Evolutionary conservation across 92 coral and sea anemone genomes (phyloP).

Genomic region (Blastomussa wellsi): DNA sequence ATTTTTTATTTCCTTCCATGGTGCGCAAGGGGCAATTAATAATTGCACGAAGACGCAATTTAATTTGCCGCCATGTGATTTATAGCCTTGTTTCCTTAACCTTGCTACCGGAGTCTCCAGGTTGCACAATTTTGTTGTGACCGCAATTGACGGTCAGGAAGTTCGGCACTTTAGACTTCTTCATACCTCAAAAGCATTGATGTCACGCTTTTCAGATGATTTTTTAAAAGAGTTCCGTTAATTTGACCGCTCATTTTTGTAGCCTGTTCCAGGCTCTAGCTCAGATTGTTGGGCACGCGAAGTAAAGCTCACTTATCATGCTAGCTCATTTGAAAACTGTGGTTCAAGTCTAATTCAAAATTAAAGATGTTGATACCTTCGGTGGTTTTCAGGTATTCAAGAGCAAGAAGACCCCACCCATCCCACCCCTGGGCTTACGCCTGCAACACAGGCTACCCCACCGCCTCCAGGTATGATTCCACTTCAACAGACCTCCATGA

Average conservation of each 20-base stretch:
- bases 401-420: not conserved
- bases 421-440: not conserved
- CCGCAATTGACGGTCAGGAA: slow-evolving; percentile 18
- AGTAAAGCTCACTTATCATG: too few relatives aligned
- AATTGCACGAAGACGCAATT: not conserved
- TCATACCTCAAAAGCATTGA: not conserved
- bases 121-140: not conserved
- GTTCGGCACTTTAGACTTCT: not conserved
- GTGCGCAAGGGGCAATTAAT: not conserved
- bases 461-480: not conserved
- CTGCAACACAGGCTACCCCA: too few relatives aligned
- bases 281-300: too few relatives aligned
- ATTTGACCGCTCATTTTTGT: too few relatives aligned
- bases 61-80: not conserved
- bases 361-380: not conserved
- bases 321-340: not conserved
- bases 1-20: not conserved
- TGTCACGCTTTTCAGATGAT: slow-evolving; percentile 7
- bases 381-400: not conserved
- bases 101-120: not conserved
- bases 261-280: too few relatives aligned
- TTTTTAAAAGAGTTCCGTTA: not conserved
- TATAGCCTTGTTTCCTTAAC: not conserved
- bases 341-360: not conserved
- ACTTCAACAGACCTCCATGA: not conserved